A percentile compares a stretch with the other conserved stretches of the same genome.
Evolutionary conservation across 2,113 vertebrate species (phyloP).

Genomic region (Nicator chloris): DNA sequence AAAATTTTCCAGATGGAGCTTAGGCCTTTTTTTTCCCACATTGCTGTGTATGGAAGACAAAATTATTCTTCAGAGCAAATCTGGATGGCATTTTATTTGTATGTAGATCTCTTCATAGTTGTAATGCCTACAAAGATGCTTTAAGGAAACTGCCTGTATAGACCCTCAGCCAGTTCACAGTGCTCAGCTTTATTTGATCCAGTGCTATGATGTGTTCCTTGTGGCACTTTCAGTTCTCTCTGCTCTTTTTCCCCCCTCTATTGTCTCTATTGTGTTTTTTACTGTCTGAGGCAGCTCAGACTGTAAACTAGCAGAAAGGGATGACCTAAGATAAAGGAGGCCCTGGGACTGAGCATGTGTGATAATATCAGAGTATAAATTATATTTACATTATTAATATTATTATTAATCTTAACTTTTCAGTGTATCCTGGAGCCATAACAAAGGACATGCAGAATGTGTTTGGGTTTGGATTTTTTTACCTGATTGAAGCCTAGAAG

Average conservation of each 20-base stretch:
- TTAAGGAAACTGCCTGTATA: background rate
- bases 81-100: background rate
- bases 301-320: background rate
- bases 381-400: background rate
- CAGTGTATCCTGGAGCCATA: background rate
- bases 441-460: background rate
- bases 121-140: background rate
- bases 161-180: background rate
- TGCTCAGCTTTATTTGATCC: background rate
- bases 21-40: background rate
- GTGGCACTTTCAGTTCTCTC: background rate
- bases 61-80: background rate
- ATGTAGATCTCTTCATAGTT: background rate
- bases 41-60: background rate
- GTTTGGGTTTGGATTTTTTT: background rate
- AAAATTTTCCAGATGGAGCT: background rate
- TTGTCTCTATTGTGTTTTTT: background rate
- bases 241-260: background rate
- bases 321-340: background rate
- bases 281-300: background rate
- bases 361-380: background rate
- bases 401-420: background rate
- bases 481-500: background rate
- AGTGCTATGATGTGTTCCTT: background rate
- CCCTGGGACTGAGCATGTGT: background rate